These are phyloP conservation scores for Eulithis prunata DNA, from an alignment of 2,888 invertebrate genomes.

Conservation along the genomic window DNA sequence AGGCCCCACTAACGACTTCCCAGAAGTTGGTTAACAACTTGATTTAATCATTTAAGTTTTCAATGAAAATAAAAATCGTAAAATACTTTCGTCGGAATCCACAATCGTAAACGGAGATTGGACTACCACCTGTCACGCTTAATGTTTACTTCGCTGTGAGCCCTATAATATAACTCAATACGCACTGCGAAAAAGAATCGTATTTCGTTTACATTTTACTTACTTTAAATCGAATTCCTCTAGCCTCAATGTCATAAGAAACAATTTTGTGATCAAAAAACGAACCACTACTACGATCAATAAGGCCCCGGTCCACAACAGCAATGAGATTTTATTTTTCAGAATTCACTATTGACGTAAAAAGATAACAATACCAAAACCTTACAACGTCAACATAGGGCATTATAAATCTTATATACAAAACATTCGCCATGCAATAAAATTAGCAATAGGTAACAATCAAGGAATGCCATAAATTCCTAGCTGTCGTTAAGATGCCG, in stretches of 20 bases:
- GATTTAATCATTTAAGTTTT: constrained; percentile 45
- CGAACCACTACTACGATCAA: too few species aligned
- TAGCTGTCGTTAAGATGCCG: constrained; percentile 36
- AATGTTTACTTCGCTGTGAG: constrained; percentile 44
- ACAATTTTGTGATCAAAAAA: too few species aligned
- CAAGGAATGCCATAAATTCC: constrained; percentile 39
- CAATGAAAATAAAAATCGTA: constrained; percentile 49
- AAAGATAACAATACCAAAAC: constrained; percentile 28
- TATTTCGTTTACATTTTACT: background rate
- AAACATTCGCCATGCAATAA: constrained; percentile 52
- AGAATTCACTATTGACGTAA: too few species aligned
- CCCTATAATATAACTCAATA: constrained; percentile 40
- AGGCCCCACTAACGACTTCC: constrained; percentile 43
- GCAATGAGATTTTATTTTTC: too few species aligned
- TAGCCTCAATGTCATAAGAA: too few species aligned
- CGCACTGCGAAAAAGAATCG: constrained; percentile 15
- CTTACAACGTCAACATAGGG: constrained; percentile 45
- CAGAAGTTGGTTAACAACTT: constrained; percentile 42
- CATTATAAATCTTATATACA: constrained; percentile 53
- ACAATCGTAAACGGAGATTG: constrained; percentile 58
- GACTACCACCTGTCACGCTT: constrained; percentile 55
- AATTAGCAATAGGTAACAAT: constrained; percentile 42
- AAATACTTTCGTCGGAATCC: constrained; percentile 48
- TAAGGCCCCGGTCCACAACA: too few species aligned
- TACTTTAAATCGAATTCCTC: too few species aligned